These are phyloP conservation scores for Chamaea fasciata DNA, from an alignment of 2,113 vertebrate species.

Conservation along the genomic window DNA sequence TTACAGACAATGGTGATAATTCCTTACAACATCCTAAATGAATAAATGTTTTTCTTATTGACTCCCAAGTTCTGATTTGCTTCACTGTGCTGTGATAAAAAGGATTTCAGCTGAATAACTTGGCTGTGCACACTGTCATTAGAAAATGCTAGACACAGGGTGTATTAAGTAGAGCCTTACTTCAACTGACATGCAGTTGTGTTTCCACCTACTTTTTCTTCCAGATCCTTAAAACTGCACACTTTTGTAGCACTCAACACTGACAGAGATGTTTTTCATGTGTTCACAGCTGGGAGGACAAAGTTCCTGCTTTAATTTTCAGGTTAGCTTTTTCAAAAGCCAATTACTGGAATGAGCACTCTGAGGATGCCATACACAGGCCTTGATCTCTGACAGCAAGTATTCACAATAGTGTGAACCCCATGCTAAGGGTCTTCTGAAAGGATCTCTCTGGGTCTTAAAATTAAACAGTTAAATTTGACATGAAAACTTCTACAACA, in stretches of 20 bases:
- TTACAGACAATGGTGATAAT: background rate
- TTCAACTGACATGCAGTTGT: background rate
- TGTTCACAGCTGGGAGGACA: background rate
- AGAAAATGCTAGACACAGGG: background rate
- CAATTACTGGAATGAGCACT: background rate
- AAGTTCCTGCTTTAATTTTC: background rate
- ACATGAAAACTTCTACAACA: background rate
- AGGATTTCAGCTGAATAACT: background rate
- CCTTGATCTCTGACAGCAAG: background rate
- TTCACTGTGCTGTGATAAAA: background rate
- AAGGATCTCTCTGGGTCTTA: background rate
- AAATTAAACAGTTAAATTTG: background rate
- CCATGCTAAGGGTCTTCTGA: background rate
- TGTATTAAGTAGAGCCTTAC: background rate
- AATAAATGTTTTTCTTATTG: background rate
- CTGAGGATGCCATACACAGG: background rate
- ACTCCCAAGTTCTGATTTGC: background rate
- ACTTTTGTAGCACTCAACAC: background rate
- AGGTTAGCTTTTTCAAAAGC: background rate
- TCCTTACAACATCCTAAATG: background rate
- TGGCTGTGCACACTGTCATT: rapidly evolving
- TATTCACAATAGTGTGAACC: background rate
- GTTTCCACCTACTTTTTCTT: background rate
- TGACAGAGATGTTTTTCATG: background rate
- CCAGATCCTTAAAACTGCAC: background rate